Evolutionary conservation across 2,797 vertebrate species (phyloP).

Genomic region (Sebastes steindachneri): DNA sequence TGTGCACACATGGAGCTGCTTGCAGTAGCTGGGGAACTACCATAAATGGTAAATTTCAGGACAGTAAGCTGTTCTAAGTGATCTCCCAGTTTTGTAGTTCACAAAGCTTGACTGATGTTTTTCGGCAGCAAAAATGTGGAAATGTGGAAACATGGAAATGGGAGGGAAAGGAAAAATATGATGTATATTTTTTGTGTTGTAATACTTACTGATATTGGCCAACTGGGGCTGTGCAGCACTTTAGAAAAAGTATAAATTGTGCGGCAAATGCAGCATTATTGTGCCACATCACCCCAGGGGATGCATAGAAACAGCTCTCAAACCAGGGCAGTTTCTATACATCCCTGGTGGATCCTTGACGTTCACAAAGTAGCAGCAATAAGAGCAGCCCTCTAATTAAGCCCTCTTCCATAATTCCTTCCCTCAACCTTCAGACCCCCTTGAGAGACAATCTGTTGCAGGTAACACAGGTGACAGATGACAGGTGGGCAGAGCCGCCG

Average conservation of each 20-base stretch:
- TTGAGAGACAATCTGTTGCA: constrained; percentile 50
- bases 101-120: constrained; percentile 38
- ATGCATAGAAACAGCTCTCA: neutral
- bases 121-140: constrained; percentile 7
- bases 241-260: neutral
- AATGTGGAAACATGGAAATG: neutral
- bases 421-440: constrained; percentile 5
- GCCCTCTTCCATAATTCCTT: constrained; percentile 3
- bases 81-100: constrained; percentile 35
- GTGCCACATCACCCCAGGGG: neutral
- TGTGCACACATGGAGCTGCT: constrained; percentile 64
- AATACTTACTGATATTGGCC: neutral
- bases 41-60: constrained; percentile 72
- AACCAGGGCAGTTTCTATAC: neutral
- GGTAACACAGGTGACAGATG: constrained; percentile 52
- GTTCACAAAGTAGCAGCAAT: constrained; percentile 5
- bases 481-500: constrained; percentile 41
- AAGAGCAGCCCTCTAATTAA: constrained; percentile 31
- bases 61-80: constrained; percentile 44
- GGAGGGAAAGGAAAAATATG: constrained; percentile 1
- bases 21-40: constrained; percentile 36
- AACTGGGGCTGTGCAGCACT: neutral
- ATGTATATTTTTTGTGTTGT: neutral
- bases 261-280: neutral
- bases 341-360: neutral